Conservation (phyloP, 2,888 invertebrate genomes). For the Xanthia icteritia region DNA sequence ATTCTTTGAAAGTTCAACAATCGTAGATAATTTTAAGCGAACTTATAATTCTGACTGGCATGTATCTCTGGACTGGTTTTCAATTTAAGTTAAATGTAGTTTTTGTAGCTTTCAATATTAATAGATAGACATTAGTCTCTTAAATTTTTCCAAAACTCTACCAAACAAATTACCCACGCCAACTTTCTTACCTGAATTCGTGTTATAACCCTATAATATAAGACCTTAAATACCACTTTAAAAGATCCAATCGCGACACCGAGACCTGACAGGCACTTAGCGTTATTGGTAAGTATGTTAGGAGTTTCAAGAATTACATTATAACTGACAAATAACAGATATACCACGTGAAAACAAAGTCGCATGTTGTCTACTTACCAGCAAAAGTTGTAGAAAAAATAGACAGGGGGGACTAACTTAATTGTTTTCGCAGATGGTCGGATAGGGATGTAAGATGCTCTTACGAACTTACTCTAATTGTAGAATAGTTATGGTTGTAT, state of each 20-base stretch:
- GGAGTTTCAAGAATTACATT: not conserved
- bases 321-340: conserved; percentile 15
- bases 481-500: not conserved
- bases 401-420: conserved; percentile 12
- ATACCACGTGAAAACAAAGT: not conserved
- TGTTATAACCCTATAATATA: no score
- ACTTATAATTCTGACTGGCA: not conserved
- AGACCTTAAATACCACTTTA: not conserved
- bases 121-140: no score
- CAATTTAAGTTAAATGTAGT: no score
- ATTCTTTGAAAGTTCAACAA: not conserved
- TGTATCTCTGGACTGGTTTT: no score
- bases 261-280: conserved; percentile 10
- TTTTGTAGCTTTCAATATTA: no score
- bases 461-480: not conserved
- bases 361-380: not conserved
- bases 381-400: conserved; percentile 25
- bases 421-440: conserved; percentile 39
- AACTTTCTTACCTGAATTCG: no score
- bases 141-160: no score
- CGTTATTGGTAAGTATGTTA: conserved; percentile 3
- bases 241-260: conserved; percentile 1
- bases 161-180: no score
- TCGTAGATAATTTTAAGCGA: not conserved
- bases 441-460: not conserved